Evolutionary conservation across 1,140 invertebrate species (phyloP).

Genomic region (Heliconius hewitsoni): DNA sequence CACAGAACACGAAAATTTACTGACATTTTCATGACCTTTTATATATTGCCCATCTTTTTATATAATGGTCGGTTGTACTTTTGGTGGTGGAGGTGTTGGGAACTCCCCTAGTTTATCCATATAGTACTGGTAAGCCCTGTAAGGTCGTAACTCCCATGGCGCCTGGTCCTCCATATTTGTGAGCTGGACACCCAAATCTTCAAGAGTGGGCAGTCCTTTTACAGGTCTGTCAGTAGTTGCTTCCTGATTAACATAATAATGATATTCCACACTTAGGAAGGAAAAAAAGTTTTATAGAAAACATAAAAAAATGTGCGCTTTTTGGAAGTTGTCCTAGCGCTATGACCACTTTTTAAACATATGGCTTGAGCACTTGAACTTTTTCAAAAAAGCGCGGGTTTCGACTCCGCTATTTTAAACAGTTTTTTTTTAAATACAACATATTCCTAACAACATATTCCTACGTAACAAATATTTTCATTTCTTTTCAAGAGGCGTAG

Average conservation of each 20-base stretch:
- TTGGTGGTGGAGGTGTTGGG: constrained; percentile 84
- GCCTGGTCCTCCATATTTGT: constrained; percentile 89
- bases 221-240: constrained; percentile 86
- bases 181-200: constrained; percentile 92
- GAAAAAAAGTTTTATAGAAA: too few relatives aligned
- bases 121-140: constrained; percentile 85
- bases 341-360: too few relatives aligned
- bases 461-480: too few relatives aligned
- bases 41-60: not conserved
- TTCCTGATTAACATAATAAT: constrained; percentile 82
- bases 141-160: constrained; percentile 88
- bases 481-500: too few relatives aligned
- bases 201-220: constrained; percentile 87
- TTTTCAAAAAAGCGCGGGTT: too few relatives aligned
- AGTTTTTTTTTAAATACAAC: too few relatives aligned
- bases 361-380: too few relatives aligned
- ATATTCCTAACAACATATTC: too few relatives aligned
- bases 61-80: constrained; percentile 39
- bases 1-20: constrained; percentile 3
- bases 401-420: too few relatives aligned
- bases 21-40: not conserved
- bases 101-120: constrained; percentile 89
- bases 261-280: too few relatives aligned
- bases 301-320: too few relatives aligned
- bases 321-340: too few relatives aligned